Base-by-base conservation (phyloP, 1,140 invertebrate species). In the Trinorchestia longiramus region DNA sequence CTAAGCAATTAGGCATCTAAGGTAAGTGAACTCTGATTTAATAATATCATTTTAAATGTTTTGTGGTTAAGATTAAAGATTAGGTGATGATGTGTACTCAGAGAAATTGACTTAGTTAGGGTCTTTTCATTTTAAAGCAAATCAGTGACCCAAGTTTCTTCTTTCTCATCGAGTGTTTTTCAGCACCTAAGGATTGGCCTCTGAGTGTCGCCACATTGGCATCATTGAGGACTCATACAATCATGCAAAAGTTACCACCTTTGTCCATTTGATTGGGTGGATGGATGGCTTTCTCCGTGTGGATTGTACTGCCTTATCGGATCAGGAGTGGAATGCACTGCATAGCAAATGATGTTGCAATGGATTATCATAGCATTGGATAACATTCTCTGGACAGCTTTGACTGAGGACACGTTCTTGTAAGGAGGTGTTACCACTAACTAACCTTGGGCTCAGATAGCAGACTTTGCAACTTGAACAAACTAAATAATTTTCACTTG, bases 301-400 rank as follows among this genome's bases (percentile, higher is more conserved):
- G 92, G 92, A 94, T 94, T 94, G 92, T 94, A 43, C 92, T 94
- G 41, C 92, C 92, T 94, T 45, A 47, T 94, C 92, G 92, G 92
- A 94, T 94, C 43, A 45, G 8, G 92, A 47, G 41, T 45, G 92
- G 92, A 47, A 45, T 94, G 44, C 92, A 94, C 92, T 45, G 92
- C 43, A 94, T 94, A 45, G 41, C 92, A 94, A 94, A 94, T 94
- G 92, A 94, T 94, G 44, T 94, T 94, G 43, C 88, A 91, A 91
- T 91, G 92, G 92, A 94, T 94, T 94, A 47, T 94, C 92, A 94
- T 94, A 94, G 92, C 92, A 94, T 94, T 94, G 92, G 92, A 94
- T 94, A 47, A 94, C 92, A 94, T 94, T 45, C 92, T 19, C 92
- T 94, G 92, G 92, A 94, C 92, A 94, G 92, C 92, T 94, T 94